Evolutionary conservation across 2,888 invertebrate genomes (phyloP), one percentile per base, ranked within the genome.

Genomic region (Sericinus montela): DNA sequence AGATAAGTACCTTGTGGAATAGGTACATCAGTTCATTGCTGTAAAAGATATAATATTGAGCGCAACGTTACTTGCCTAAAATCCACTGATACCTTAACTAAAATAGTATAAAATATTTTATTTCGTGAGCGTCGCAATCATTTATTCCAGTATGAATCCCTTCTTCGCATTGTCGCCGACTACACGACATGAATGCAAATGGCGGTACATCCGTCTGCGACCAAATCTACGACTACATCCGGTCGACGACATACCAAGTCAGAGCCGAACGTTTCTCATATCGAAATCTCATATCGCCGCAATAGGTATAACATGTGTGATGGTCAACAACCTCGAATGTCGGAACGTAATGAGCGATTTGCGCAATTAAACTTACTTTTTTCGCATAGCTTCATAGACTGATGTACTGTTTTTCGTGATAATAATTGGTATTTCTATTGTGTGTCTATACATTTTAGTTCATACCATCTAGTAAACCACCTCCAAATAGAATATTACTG

Each of bases 121-220:
- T 10, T 43, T 23, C 8, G 40, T 34, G n/a, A 56, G 49, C 52
- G 53, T 40, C 51, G 48, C 56, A 55, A 48, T 63, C 57, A 56
- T 61, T 19, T 67, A 61, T 67, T 61, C 62, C 56, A 51, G 54
- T 49, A 57, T 51, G 53, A 53, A 47, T 53, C 53, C 58, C 59
- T 60, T 60, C 56, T 59, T 58, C 59, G 62, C 60, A 62, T 62
- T 65, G 68, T 69, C 62, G 61, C 52, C 58, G 63, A 52, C 64
- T 57, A 60, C 72, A 64, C 72, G 73, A 59, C 67, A 64, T 70
- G 86, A 76, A 87, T 86, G 78, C 78, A 79, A 84, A 86, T 83
- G 75, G 63, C 60, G 55, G 60, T 60, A 78, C 83, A 85, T 87
- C 86, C 86, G 85, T 69, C 75, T 69, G 62, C 72, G 64, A 72